Percentiles rank a stretch among this genome's conserved stretches.
Evolutionary conservation across 2,113 vertebrate species (phyloP).

Genomic region (Actenoides lindsayi): DNA sequence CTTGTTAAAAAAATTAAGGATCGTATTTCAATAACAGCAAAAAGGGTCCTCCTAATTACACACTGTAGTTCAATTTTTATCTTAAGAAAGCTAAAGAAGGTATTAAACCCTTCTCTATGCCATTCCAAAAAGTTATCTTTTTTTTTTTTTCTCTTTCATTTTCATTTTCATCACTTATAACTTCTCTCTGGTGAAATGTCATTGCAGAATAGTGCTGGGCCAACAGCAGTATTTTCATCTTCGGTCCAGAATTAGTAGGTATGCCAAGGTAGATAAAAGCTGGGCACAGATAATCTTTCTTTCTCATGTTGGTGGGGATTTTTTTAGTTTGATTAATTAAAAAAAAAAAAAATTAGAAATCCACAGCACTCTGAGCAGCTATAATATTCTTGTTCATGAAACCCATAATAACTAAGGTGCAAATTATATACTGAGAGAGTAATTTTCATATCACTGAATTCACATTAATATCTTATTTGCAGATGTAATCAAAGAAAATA

Average conservation of each 20-base stretch:
- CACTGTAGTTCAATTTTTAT: not conserved
- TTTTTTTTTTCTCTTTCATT: not conserved
- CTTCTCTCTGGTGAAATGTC: constrained; percentile 11
- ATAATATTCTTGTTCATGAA: constrained; percentile 61
- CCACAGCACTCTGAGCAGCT: constrained; percentile 17
- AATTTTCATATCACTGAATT: constrained; percentile 72
- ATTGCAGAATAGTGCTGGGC: not conserved
- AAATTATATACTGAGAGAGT: constrained; percentile 70
- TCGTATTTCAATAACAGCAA: not conserved
- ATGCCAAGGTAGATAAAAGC: constrained; percentile 1
- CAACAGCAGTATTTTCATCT: constrained; percentile 17
- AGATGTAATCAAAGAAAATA: constrained; percentile 74
- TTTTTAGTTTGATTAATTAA: constrained; percentile 15
- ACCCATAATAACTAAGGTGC: constrained; percentile 70
- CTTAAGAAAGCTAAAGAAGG: not conserved
- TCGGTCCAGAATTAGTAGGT: not conserved
- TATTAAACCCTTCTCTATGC: not conserved
- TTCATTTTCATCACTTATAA: not conserved
- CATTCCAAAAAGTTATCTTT: not conserved
- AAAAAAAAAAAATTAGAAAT: constrained; percentile 29
- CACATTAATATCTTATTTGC: constrained; percentile 75
- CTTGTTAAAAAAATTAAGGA: not conserved
- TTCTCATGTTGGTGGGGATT: not conserved
- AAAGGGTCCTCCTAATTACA: not conserved
- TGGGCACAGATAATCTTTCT: not conserved